Evolutionary conservation across 2,888 invertebrate species (phyloP).

Genomic region (Amphipoea oculea): DNA sequence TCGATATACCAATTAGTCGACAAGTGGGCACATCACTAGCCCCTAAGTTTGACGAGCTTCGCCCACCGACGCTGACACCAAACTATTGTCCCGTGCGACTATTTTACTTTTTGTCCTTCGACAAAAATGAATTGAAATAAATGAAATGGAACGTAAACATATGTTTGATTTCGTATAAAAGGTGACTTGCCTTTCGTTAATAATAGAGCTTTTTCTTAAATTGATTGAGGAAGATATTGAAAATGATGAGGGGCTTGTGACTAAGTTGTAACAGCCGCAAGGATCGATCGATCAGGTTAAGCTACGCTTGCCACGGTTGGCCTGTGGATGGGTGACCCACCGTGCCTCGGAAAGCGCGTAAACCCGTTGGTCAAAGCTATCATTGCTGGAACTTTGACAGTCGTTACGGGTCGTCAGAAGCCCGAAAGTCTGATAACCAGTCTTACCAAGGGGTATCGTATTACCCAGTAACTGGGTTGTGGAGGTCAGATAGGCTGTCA

Average conservation of each 20-base stretch:
- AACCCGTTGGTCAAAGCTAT: background rate
- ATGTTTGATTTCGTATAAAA: slow-evolving; percentile 33
- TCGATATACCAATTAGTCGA: slow-evolving; percentile 20
- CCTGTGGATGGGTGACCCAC: too few species aligned
- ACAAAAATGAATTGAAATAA: slow-evolving; percentile 74
- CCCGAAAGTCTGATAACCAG: too few species aligned
- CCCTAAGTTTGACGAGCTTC: slow-evolving; percentile 64
- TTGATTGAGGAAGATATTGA: slow-evolving; percentile 18
- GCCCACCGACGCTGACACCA: slow-evolving; percentile 66
- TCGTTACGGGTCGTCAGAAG: background rate
- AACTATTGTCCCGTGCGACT: slow-evolving; percentile 71
- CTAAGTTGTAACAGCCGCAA: background rate
- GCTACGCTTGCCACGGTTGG: background rate
- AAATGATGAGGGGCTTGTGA: background rate
- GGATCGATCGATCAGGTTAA: background rate
- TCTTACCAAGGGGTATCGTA: background rate
- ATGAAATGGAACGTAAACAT: slow-evolving; percentile 67
- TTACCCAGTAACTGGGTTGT: background rate
- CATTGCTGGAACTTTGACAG: background rate
- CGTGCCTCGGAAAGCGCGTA: too few species aligned
- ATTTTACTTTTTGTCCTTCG: slow-evolving; percentile 70
- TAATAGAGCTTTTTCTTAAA: slow-evolving; percentile 25
- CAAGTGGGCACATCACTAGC: slow-evolving; percentile 56
- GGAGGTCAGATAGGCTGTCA: background rate
- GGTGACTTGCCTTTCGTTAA: slow-evolving; percentile 20